Base-by-base conservation (phyloP, 2,888 invertebrate species). In the Xestia sexstrigata region DNA sequence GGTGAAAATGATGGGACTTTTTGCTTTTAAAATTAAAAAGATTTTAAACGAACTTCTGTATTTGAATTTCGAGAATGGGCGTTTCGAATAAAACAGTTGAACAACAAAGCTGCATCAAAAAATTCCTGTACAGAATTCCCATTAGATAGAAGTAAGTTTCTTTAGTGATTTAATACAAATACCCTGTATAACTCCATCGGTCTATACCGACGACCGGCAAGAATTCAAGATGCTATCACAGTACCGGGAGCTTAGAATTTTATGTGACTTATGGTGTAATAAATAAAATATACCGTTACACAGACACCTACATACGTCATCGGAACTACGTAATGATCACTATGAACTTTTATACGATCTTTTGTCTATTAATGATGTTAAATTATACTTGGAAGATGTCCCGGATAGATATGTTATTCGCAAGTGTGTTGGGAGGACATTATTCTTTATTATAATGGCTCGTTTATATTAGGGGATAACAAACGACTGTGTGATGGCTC, bases 231-330 rank as follows among this genome's bases (percentile, higher is more conserved):
- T 96, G 90, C 85, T 96, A 96, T 96, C 96, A 89, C 87, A 89
- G 87, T 91, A 91, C 93, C 90, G 93, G 94, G 92, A 94, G 95
- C 95, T 95, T 95, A 95, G 93, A 92, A 89, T 94, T 95, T 94
- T 95, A 95, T 94, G 95, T 95, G 95, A 96, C 93, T 95, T 96
- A 96, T 95, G 92, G 94, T 84, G 93, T 91, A 91, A 96, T 96
- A 96, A 96, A 96, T 95, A 94, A 95, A 86, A 93, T 92, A 90
- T 93, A 95, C 96, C 95, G 96, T 95, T 94, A 92, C 88, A 92
- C 89, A 89, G 94, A 94, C 95, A 96, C 95, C 94, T 93, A 93
- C 93, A 94, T 94, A 94, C 93, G 94, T 95, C 95, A 95, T 91
- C 93, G 90, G 89, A 86, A 81, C 85, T 85, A 81, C 84, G 81